phyloP scores from a whole-genome alignment of 2,113 vertebrate genomes.

The Cryptotis parvus region DNA sequence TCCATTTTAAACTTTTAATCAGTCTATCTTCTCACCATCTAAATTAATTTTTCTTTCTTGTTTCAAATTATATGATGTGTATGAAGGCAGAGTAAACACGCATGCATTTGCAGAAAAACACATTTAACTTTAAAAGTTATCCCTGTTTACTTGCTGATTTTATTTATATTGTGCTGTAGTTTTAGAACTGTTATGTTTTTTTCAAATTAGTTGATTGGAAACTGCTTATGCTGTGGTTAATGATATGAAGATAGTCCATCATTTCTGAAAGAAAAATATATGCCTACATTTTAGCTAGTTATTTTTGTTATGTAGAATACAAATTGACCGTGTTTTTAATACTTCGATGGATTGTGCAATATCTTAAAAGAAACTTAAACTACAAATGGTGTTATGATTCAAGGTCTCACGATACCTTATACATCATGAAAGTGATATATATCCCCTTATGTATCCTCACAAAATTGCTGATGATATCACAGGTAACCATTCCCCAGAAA shows the following conservation, averaged over 20 bases:
- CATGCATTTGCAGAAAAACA: background rate
- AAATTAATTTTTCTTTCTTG: slow-evolving; percentile 57
- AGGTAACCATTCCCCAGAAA: background rate
- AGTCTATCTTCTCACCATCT: slow-evolving; percentile 50
- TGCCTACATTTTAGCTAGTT: slow-evolving; percentile 32
- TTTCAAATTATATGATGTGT: background rate
- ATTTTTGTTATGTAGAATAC: slow-evolving; percentile 42
- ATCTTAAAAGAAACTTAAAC: slow-evolving; percentile 55
- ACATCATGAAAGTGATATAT: too few relatives aligned
- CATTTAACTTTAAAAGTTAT: slow-evolving; percentile 36
- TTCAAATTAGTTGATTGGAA: slow-evolving; percentile 25
- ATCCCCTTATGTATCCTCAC: background rate
- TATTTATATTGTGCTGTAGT: slow-evolving; percentile 34
- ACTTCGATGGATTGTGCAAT: background rate
- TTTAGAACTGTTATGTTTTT: slow-evolving; percentile 44
- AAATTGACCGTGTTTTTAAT: slow-evolving; percentile 34
- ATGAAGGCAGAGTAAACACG: background rate
- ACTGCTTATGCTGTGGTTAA: background rate
- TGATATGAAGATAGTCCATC: slow-evolving; percentile 42
- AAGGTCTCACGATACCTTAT: too few relatives aligned
- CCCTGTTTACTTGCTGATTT: background rate
- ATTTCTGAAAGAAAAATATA: slow-evolving; percentile 8
- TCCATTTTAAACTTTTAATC: slow-evolving; percentile 55
- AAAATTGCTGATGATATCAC: background rate
- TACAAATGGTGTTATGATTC: background rate